Percentiles rank a stretch among this genome's conserved stretches.
phyloP scores from a whole-genome alignment of 2,888 invertebrate species.

The Trisateles emortualis region DNA sequence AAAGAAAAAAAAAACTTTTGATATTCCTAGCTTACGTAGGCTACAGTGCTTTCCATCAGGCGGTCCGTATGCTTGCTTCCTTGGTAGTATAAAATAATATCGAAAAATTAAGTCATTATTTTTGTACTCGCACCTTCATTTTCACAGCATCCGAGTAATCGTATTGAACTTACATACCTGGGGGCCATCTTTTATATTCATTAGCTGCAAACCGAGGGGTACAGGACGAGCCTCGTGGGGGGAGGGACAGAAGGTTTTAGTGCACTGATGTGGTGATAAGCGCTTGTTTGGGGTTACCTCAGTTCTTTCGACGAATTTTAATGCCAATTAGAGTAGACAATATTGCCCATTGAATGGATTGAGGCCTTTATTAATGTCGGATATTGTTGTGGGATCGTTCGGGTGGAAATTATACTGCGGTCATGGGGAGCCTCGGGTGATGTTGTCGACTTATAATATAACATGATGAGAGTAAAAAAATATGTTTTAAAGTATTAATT shows the following conservation, averaged over 20 bases:
- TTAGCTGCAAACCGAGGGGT: conserved; percentile 61
- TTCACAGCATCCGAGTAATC: conserved; percentile 28
- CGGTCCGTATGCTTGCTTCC: too few species aligned
- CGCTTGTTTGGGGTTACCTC: conserved; percentile 80
- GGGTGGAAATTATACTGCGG: conserved; percentile 62
- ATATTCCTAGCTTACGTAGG: too few species aligned
- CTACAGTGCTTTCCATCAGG: too few species aligned
- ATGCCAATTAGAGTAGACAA: conserved; percentile 85
- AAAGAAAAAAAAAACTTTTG: too few species aligned
- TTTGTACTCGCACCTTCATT: background rate
- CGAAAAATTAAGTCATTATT: too few species aligned
- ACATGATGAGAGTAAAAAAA: conserved; percentile 15
- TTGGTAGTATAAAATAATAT: too few species aligned
- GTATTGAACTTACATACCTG: conserved; percentile 63
- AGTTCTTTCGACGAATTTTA: conserved; percentile 77
- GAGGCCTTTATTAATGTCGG: conserved; percentile 81
- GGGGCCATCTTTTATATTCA: conserved; percentile 74
- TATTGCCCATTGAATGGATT: conserved; percentile 79
- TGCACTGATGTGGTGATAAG: conserved; percentile 79
- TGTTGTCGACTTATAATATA: conserved; percentile 32
- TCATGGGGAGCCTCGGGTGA: conserved; percentile 39
- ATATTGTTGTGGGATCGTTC: conserved; percentile 78
- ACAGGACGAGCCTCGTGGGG: conserved; percentile 31
- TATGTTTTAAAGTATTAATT: conserved; percentile 4
- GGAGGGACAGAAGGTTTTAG: conserved; percentile 52